phyloP scores from a whole-genome alignment of 2,888 invertebrate species.

The Ischnura elegans region DNA sequence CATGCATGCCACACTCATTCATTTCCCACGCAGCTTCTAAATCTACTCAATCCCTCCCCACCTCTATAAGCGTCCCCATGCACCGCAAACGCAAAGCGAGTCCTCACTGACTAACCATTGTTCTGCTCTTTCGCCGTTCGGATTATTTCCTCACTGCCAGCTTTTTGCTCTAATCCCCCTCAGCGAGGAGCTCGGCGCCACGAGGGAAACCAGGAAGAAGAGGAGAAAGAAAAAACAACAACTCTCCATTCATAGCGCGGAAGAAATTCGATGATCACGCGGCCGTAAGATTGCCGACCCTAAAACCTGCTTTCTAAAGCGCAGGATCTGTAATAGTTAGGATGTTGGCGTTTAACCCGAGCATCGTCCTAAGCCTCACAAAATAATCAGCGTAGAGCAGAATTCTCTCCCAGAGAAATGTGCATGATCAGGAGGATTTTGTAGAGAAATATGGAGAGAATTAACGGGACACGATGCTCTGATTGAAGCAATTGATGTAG shows the following conservation, averaged over 20 bases:
- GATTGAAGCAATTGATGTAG: no score
- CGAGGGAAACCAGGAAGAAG: neutral
- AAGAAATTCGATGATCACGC: slow-evolving; percentile 17
- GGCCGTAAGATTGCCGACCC: neutral
- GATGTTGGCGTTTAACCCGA: no score
- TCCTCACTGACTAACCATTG: neutral
- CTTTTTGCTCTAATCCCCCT: neutral
- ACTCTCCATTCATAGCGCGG: neutral
- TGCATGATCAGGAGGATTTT: no score
- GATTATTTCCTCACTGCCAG: neutral
- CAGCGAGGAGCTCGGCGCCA: neutral
- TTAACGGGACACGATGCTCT: no score
- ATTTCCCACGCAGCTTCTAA: neutral
- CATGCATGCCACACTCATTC: neutral
- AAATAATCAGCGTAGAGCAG: no score
- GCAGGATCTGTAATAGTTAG: no score
- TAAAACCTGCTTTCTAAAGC: no score
- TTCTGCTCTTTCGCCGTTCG: slow-evolving; percentile 41
- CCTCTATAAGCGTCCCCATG: no score
- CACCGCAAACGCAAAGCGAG: slow-evolving; percentile 14
- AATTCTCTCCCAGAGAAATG: no score
- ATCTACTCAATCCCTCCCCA: neutral
- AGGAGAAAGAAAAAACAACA: neutral
- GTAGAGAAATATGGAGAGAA: no score
- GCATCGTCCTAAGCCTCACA: no score